Evolutionary conservation across 2,888 invertebrate genomes (phyloP).

Genomic region (Zootermopsis nevadensis): DNA sequence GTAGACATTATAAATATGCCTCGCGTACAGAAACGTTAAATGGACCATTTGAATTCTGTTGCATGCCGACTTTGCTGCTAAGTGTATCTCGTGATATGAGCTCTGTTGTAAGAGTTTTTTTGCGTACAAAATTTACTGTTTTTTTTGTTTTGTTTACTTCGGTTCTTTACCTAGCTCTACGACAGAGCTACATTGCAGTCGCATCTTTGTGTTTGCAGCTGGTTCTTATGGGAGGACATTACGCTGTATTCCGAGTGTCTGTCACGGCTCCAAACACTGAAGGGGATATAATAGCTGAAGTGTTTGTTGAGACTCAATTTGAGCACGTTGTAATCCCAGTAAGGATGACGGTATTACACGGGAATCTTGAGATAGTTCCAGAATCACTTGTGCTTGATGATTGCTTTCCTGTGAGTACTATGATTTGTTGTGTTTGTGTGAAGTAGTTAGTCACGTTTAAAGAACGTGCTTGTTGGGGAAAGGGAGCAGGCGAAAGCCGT

Average conservation of each 20-base stretch:
- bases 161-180: no score
- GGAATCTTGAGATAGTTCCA: conserved; percentile 76
- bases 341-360: conserved; percentile 79
- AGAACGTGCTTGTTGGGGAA: no score
- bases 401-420: conserved; percentile 80
- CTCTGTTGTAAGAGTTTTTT: background rate
- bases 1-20: no score
- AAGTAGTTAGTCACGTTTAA: no score
- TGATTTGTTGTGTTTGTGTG: no score
- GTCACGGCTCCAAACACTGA: conserved; percentile 77
- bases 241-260: conserved; percentile 78
- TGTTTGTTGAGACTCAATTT: conserved; percentile 78
- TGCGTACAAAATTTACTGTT: no score
- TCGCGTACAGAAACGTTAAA: no score
- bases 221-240: conserved; percentile 69
- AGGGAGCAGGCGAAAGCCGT: no score
- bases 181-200: background rate
- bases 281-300: conserved; percentile 74
- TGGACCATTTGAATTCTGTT: no score
- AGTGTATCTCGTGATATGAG: background rate
- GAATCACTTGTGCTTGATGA: conserved; percentile 77
- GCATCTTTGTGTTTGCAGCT: conserved; percentile 61
- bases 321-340: conserved; percentile 78
- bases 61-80: no score
- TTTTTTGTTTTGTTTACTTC: background rate